These are phyloP conservation scores for Leucoptera coffeella DNA, from an alignment of 2,888 invertebrate species.

Conservation along the genomic window DNA sequence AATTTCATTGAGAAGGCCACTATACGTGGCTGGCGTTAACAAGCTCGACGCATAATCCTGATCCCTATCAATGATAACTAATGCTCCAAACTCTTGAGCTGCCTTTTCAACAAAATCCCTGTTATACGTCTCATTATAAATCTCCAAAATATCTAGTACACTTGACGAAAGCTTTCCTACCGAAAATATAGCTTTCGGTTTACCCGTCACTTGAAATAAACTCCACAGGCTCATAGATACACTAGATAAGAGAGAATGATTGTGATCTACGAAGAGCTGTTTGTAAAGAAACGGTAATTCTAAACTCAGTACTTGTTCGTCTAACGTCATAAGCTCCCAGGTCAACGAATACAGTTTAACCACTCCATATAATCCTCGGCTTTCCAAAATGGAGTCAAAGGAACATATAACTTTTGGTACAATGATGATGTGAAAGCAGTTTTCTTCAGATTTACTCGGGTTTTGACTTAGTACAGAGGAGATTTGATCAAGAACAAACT, in stretches of 20 bases:
- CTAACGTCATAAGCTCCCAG: conserved; percentile 82
- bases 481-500: conserved; percentile 77
- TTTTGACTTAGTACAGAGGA: conserved; percentile 56
- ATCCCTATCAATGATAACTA: conserved; percentile 76
- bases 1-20: conserved; percentile 84
- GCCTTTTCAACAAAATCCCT: conserved; percentile 25
- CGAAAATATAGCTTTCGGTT: conserved; percentile 57
- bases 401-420: conserved; percentile 56
- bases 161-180: conserved; percentile 63
- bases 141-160: conserved; percentile 48
- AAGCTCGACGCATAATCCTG: conserved; percentile 82
- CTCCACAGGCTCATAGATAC: conserved; percentile 77
- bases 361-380: conserved; percentile 72
- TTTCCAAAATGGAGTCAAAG: conserved; percentile 68
- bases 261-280: conserved; percentile 71
- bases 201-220: conserved; percentile 72
- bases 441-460: conserved; percentile 19
- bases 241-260: conserved; percentile 65
- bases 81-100: conserved; percentile 58
- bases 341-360: conserved; percentile 74
- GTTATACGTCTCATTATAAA: conserved; percentile 35
- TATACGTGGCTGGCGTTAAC: conserved; percentile 88
- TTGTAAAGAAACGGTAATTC: conserved; percentile 76
- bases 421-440: conserved; percentile 55
- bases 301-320: conserved; percentile 79